phyloP scores from a whole-genome alignment of 2,888 invertebrate genomes.

The Nemotelus nigrinus region DNA sequence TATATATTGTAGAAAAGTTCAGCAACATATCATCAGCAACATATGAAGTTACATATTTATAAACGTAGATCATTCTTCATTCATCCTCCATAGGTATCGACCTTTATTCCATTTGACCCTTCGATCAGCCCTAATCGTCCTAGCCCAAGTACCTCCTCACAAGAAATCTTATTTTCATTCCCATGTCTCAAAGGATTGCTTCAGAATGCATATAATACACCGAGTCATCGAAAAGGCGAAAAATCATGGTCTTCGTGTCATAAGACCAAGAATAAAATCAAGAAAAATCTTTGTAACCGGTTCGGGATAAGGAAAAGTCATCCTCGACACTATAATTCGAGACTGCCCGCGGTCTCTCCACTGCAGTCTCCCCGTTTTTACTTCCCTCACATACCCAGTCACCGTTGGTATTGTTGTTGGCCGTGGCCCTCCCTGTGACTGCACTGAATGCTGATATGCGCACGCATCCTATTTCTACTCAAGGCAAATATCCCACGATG shows the following conservation, averaged over 20 bases:
- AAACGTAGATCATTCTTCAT: too few relatives aligned
- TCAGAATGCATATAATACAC: slow-evolving; percentile 19
- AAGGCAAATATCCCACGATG: slow-evolving; percentile 31
- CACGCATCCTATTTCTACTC: slow-evolving; percentile 33
- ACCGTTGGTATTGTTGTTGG: neutral
- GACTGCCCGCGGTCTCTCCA: neutral
- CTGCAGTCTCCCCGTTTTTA: slow-evolving; percentile 11
- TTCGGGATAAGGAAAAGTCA: slow-evolving; percentile 44
- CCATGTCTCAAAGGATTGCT: slow-evolving; percentile 26
- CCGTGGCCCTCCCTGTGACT: slow-evolving; percentile 2
- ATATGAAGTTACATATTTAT: too few relatives aligned
- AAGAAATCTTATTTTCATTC: slow-evolving; percentile 14
- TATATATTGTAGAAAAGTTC: too few relatives aligned
- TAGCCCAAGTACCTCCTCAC: neutral
- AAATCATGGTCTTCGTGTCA: neutral
- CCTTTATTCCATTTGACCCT: neutral
- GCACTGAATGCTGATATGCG: neutral
- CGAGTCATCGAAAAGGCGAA: slow-evolving; percentile 9
- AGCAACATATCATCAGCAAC: too few relatives aligned
- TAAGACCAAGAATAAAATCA: slow-evolving; percentile 20
- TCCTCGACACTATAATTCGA: slow-evolving; percentile 9
- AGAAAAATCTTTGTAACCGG: slow-evolving; percentile 39
- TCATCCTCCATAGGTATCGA: neutral
- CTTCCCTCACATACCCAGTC: neutral
- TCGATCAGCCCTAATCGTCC: slow-evolving; percentile 8